Conservation (phyloP, 2,113 vertebrate genomes). For the Crocuta crocuta region DNA sequence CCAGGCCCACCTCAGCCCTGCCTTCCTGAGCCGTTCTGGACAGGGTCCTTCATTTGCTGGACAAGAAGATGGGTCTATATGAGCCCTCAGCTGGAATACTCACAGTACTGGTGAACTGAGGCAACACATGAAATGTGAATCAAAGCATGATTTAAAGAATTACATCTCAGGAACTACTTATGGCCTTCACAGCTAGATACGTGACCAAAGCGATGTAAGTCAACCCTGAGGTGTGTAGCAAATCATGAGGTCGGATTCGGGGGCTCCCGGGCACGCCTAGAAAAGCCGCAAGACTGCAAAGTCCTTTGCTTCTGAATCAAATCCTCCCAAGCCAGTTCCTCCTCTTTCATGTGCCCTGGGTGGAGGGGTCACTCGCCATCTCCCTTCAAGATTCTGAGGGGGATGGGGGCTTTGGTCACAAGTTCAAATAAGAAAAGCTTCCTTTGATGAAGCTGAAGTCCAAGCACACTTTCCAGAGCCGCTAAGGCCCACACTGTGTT, state of each 20-base stretch:
- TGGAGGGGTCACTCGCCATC: background rate
- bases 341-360: background rate
- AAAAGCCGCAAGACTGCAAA: background rate
- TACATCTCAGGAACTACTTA: background rate
- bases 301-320: conserved; percentile 4
- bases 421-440: background rate
- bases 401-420: background rate
- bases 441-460: conserved; percentile 38
- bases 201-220: background rate
- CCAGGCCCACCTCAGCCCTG: background rate
- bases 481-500: background rate
- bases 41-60: conserved; percentile 1
- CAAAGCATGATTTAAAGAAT: background rate
- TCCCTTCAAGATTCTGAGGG: background rate
- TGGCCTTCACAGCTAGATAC: background rate
- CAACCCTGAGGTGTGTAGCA: background rate
- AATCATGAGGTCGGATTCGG: background rate
- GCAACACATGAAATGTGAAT: background rate
- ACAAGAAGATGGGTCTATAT: background rate
- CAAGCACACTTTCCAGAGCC: background rate
- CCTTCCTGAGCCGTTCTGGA: background rate
- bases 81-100: background rate
- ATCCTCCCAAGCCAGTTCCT: background rate
- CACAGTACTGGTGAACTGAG: background rate
- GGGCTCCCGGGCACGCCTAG: background rate